phyloP scores from a whole-genome alignment of 2,113 vertebrate genomes.

The Heterotilapia buettikoferi region DNA sequence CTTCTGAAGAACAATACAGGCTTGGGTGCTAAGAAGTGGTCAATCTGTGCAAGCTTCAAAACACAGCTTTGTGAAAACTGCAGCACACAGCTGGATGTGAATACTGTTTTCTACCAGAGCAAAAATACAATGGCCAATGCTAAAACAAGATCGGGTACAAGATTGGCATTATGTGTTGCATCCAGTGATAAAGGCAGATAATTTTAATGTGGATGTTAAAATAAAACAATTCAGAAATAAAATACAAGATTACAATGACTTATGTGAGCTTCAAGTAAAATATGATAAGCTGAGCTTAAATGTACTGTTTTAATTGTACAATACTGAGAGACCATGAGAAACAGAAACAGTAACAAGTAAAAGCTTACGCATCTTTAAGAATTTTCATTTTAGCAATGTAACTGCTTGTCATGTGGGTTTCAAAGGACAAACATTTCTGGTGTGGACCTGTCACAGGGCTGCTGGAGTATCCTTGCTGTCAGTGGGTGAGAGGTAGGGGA shows the following conservation, averaged over 20 bases:
- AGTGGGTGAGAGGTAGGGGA: neutral
- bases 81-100: neutral
- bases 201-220: neutral
- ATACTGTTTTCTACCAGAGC: neutral
- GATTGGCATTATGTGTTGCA: neutral
- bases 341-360: neutral
- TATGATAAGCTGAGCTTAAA: neutral
- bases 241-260: neutral
- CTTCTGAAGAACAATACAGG: slow-evolving; percentile 14
- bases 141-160: neutral
- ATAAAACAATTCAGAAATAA: neutral
- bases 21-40: slow-evolving; percentile 25
- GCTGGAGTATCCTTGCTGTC: neutral
- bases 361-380: neutral
- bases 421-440: neutral
- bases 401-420: accelerated
- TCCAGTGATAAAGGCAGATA: neutral
- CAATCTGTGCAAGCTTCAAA: neutral
- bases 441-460: neutral
- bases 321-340: neutral
- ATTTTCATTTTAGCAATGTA: neutral
- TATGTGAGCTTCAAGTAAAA: neutral
- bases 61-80: neutral
- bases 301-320: accelerated
- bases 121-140: neutral